Percentiles rank a stretch among this genome's conserved stretches.
These are phyloP conservation scores for Colletes latitarsis DNA, from an alignment of 1,140 invertebrate species.

Conservation along the genomic window DNA sequence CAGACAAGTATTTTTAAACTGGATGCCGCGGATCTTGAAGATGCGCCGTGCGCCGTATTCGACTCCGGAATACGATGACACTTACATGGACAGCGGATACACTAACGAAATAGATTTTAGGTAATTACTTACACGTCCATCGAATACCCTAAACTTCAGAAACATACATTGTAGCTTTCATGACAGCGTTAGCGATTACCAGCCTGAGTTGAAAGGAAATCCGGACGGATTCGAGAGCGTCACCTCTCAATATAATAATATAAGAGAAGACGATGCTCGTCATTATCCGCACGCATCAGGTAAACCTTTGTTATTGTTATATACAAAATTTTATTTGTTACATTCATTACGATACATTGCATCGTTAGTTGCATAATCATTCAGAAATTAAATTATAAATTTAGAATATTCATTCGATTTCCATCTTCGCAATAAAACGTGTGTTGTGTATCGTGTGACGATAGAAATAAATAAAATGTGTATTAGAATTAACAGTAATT, in stretches of 20 bases:
- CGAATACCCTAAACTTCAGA: not conserved
- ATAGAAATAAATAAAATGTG: not conserved
- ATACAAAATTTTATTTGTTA: slow-evolving; percentile 18
- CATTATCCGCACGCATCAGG: slow-evolving; percentile 83
- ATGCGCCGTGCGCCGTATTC: slow-evolving; percentile 94
- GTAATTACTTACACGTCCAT: slow-evolving; percentile 76
- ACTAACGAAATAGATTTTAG: slow-evolving; percentile 90
- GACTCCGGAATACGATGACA: slow-evolving; percentile 90
- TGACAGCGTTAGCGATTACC: slow-evolving; percentile 83
- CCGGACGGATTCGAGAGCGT: slow-evolving; percentile 83
- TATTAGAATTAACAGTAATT: not conserved
- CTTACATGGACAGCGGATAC: slow-evolving; percentile 88
- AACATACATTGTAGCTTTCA: slow-evolving; percentile 64
- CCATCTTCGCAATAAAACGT: not conserved
- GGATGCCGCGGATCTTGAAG: slow-evolving; percentile 93
- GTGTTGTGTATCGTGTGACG: too few species aligned
- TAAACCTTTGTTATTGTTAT: slow-evolving; percentile 66
- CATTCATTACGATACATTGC: not conserved
- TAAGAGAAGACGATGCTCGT: slow-evolving; percentile 82
- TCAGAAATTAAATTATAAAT: too few species aligned
- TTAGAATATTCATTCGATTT: not conserved
- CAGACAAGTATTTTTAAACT: slow-evolving; percentile 92
- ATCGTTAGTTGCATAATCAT: not conserved
- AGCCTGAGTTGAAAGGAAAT: slow-evolving; percentile 82
- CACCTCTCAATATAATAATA: slow-evolving; percentile 84